Evolutionary conservation across 2,888 invertebrate genomes (phyloP).

Genomic region (Xestia rhomboidea): DNA sequence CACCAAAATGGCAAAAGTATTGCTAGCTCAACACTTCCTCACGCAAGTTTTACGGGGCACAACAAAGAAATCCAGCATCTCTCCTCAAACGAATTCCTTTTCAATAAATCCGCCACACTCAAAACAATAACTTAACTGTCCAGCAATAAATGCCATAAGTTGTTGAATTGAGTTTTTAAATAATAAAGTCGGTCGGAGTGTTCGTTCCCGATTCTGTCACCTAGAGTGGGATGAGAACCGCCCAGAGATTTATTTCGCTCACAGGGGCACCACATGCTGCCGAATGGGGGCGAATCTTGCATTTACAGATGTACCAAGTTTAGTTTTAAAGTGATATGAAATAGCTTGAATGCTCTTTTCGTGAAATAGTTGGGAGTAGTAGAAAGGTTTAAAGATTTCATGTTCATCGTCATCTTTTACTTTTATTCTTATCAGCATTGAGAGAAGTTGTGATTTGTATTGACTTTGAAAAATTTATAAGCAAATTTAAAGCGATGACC

Average conservation of each 20-base stretch:
- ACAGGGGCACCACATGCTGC: slow-evolving; percentile 29
- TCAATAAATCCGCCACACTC: slow-evolving; percentile 14
- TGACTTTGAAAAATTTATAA: too few relatives aligned
- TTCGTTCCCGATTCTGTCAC: slow-evolving; percentile 77
- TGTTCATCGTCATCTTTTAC: not conserved
- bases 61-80: not conserved
- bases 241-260: slow-evolving; percentile 77
- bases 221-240: slow-evolving; percentile 69
- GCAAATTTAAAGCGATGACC: not conserved
- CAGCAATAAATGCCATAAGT: slow-evolving; percentile 55
- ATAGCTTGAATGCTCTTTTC: not conserved
- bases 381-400: not conserved
- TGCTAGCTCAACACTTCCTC: not conserved
- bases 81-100: slow-evolving; percentile 1
- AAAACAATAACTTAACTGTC: slow-evolving; percentile 47
- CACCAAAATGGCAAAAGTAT: not conserved
- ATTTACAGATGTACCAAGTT: slow-evolving; percentile 29
- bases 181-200: slow-evolving; percentile 74
- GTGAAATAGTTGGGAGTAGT: not conserved
- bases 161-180: slow-evolving; percentile 66
- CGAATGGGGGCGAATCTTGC: slow-evolving; percentile 15
- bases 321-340: slow-evolving; percentile 7
- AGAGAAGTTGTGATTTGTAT: too few relatives aligned
- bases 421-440: not conserved
- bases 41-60: fast-evolving